Base-by-base conservation (phyloP, 2,888 invertebrate genomes). In the Ceriagrion tenellum region DNA sequence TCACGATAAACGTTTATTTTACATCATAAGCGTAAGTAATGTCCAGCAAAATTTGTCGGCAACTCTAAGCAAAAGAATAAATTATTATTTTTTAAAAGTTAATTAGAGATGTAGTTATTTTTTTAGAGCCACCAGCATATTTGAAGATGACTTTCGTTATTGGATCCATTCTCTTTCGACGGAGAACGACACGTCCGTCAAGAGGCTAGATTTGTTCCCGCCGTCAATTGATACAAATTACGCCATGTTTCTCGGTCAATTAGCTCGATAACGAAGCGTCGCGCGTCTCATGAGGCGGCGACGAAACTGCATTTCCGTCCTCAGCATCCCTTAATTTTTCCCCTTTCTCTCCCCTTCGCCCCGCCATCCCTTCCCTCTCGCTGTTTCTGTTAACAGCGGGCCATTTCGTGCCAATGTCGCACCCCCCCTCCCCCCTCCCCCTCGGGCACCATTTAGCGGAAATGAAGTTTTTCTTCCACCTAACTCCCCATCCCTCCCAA, bases 151-250 rank as follows among this genome's bases (percentile, higher is more conserved):
- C 47, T 47, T 47, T 47, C 47, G 8, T 47, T 47, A 47, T 47
- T 2, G 47, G 4, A 47, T 47, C 47, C 47, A 47, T 47, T 47
- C 47, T 47, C 47, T 47, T 47, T 47, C 47, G 8, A 47, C 47
- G 69, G n/a, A 69, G 69, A 69, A 26, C n/a, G 69, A n/a, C 69
- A 69, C 69, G 69, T 26, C 26, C 69, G 69, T 69, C 69, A 69
- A n/a, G 69, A 23, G 4, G n/a, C 69, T 69, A 69, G n/a, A 26
- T 69, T n/a, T n/a, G 4, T 13, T 0, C 59, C 69, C n/a, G 69
- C 69, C 69, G 69, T n/a, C 26, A 69, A 69, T 69, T 69, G 40
- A 63, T 63, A 59, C 91, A 8, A 91, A 63, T 91, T 91, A 69
- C 63, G 69, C 63, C 20, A 59, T 59, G 63, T 91, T 88, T 59